These are phyloP conservation scores for Drosophila parvula DNA, from an alignment of 1,140 invertebrate species.

Conservation along the genomic window DNA sequence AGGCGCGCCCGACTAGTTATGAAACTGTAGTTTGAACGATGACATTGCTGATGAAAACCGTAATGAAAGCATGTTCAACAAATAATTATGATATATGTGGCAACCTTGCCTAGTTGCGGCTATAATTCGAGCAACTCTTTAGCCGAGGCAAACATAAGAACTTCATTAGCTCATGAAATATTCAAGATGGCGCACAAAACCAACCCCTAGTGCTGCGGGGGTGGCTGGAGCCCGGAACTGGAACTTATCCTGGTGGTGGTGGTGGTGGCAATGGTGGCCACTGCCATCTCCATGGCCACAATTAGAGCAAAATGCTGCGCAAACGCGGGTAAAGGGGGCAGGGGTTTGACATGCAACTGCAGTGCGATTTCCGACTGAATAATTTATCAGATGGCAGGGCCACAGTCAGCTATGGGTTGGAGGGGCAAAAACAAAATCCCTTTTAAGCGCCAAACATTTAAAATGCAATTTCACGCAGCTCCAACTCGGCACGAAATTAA, in stretches of 20 bases:
- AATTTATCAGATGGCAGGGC: slow-evolving; percentile 48
- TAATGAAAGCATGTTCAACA: slow-evolving; percentile 79
- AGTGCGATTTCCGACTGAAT: slow-evolving; percentile 66
- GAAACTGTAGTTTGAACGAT: slow-evolving; percentile 73
- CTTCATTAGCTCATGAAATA: slow-evolving; percentile 82
- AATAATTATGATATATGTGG: slow-evolving; percentile 60
- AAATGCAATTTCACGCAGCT: slow-evolving; percentile 72
- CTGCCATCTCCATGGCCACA: slow-evolving; percentile 50
- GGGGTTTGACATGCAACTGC: slow-evolving; percentile 22
- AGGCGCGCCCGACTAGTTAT: slow-evolving; percentile 50
- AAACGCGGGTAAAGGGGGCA: slow-evolving; percentile 49
- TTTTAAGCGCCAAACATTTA: slow-evolving; percentile 72
- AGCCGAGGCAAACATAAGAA: slow-evolving; percentile 69
- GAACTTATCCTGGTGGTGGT: background rate
- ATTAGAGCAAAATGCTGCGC: slow-evolving; percentile 80
- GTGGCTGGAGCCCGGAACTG: slow-evolving; percentile 17
- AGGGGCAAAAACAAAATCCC: slow-evolving; percentile 60
- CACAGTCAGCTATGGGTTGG: slow-evolving; percentile 2
- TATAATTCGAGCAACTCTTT: slow-evolving; percentile 51
- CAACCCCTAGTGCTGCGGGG: slow-evolving; percentile 43
- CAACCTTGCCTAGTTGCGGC: slow-evolving; percentile 31
- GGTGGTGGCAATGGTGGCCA: slow-evolving; percentile 21
- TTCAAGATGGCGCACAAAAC: slow-evolving; percentile 76
- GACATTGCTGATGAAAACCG: slow-evolving; percentile 77
- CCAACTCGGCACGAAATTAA: slow-evolving; percentile 63